Conservation (phyloP, 2,113 vertebrate species). For the Oryzias woworae region DNA sequence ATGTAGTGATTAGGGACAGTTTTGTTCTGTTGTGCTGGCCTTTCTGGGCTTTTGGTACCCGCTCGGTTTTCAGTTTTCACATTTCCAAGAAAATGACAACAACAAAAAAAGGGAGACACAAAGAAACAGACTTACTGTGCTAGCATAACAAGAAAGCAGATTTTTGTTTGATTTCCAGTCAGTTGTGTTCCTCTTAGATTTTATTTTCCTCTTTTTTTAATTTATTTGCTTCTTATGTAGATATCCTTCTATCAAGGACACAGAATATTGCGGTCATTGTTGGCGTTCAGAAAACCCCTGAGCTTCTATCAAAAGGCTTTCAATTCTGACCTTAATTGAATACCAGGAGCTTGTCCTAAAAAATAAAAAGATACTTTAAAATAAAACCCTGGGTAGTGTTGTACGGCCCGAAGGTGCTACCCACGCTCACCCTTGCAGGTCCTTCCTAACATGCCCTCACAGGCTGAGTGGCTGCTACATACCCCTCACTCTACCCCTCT, state of each 20-base stretch:
- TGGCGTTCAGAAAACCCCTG: constrained; percentile 61
- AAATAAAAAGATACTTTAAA: constrained; percentile 65
- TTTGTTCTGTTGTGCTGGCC: constrained; percentile 90
- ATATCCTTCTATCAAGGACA: constrained; percentile 62
- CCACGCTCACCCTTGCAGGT: too few species aligned
- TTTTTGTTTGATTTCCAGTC: constrained; percentile 67
- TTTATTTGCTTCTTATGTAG: constrained; percentile 59
- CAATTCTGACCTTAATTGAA: constrained; percentile 66
- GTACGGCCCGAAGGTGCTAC: too few species aligned
- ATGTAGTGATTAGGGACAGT: constrained; percentile 87
- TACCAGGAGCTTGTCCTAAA: constrained; percentile 74
- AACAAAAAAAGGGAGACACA: constrained; percentile 56
- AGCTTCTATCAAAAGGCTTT: constrained; percentile 75
- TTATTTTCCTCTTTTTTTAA: constrained; percentile 5
- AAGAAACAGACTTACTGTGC: constrained; percentile 71
- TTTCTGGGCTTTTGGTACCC: constrained; percentile 86
- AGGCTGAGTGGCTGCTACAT: too few species aligned
- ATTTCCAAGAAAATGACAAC: constrained; percentile 45
- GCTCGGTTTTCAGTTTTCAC: constrained; percentile 72
- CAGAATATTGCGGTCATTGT: constrained; percentile 28
- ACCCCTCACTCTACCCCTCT: too few species aligned
- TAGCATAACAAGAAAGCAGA: constrained; percentile 71
- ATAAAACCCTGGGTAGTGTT: too few species aligned
- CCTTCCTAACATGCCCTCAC: too few species aligned
- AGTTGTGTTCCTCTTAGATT: constrained; percentile 70